Evolutionary conservation across 2,888 invertebrate genomes (phyloP).

Genomic region (Agrotis exclamationis): DNA sequence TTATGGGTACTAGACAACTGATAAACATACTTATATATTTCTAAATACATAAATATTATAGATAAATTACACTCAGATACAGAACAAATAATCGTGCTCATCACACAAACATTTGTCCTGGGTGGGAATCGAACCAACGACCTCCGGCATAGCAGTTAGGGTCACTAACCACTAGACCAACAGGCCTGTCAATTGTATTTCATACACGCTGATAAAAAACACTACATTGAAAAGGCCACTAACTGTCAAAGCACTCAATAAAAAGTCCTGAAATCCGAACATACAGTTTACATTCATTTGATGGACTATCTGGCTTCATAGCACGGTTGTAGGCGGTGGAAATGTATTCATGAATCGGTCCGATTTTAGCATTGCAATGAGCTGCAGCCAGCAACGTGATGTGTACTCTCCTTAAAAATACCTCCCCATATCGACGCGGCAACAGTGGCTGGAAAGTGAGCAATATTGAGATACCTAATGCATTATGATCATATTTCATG

Average conservation of each 20-base stretch:
- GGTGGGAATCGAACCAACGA: too few species aligned
- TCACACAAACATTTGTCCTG: too few species aligned
- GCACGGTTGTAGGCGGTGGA: constrained; percentile 19
- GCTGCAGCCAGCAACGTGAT: constrained; percentile 11
- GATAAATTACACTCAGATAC: too few species aligned
- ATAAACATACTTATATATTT: too few species aligned
- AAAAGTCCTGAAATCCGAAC: constrained; percentile 30
- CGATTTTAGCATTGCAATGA: constrained; percentile 52
- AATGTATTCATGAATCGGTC: constrained; percentile 58
- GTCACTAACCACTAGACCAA: too few species aligned
- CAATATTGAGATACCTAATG: constrained; percentile 40
- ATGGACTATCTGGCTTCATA: constrained; percentile 30
- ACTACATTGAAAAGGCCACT: not conserved
- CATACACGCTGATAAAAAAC: not conserved
- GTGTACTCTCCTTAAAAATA: constrained; percentile 52
- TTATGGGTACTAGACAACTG: too few species aligned
- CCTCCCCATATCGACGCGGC: not conserved
- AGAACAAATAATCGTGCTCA: too few species aligned
- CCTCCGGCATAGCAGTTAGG: too few species aligned
- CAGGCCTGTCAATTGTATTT: too few species aligned
- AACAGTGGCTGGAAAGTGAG: not conserved
- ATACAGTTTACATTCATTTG: constrained; percentile 36
- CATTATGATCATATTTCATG: constrained; percentile 30
- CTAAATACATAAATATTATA: too few species aligned
- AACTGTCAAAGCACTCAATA: not conserved